Conservation (phyloP, 2,797 vertebrate species). For the Muraenolepis orangiensis region DNA sequence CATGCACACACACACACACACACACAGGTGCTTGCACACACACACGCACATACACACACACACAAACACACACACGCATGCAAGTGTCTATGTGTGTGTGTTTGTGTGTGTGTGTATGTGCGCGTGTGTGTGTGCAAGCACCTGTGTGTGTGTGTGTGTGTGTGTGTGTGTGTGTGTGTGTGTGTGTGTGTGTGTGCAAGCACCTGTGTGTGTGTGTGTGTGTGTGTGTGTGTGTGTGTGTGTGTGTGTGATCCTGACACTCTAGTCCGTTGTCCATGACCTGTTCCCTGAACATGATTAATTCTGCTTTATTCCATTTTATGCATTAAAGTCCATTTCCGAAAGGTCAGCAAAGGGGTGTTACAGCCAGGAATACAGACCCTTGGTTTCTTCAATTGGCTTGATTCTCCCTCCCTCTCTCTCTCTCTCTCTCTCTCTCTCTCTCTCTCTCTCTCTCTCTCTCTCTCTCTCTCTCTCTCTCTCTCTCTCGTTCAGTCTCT, state of each 20-base stretch:
- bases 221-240: neutral
- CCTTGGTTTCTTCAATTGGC: neutral
- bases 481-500: no score
- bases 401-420: slow-evolving; percentile 13
- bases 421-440: neutral
- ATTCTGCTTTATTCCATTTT: slow-evolving; percentile 65
- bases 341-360: slow-evolving; percentile 63
- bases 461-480: no score
- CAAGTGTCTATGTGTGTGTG: slow-evolving; percentile 8
- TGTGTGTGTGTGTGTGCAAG: slow-evolving; percentile 3
- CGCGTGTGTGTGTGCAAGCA: slow-evolving; percentile 2
- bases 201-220: slow-evolving; percentile 11
- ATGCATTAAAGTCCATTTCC: slow-evolving; percentile 67
- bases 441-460: no score
- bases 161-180: neutral
- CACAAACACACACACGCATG: no score
- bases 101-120: neutral
- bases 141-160: slow-evolving; percentile 12
- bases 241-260: slow-evolving; percentile 25
- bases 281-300: slow-evolving; percentile 63
- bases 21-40: neutral
- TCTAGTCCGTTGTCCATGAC: slow-evolving; percentile 57
- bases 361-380: slow-evolving; percentile 38
- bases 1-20: neutral
- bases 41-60: neutral